Percentiles rank a stretch among this genome's conserved stretches.
phyloP scores from a whole-genome alignment of 1,140 invertebrate genomes.

The Tetramorium simillimum region DNA sequence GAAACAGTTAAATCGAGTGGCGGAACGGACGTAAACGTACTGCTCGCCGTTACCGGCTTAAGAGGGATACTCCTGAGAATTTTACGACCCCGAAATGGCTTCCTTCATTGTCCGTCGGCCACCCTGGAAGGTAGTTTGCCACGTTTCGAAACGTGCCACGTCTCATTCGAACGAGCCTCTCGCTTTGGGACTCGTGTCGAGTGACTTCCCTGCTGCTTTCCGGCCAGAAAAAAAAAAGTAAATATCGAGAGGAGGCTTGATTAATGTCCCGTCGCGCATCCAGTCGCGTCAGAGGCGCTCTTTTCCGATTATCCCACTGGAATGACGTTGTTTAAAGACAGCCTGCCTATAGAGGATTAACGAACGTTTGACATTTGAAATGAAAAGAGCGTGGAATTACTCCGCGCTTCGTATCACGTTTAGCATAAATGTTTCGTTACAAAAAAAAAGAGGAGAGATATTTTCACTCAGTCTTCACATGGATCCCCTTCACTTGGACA shows the following conservation, averaged over 20 bases:
- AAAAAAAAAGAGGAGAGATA: neutral
- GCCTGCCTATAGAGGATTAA: constrained; percentile 3
- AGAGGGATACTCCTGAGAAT: constrained; percentile 15
- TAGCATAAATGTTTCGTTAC: neutral
- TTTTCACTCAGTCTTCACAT: neutral
- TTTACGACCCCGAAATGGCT: constrained; percentile 32
- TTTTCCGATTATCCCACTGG: neutral
- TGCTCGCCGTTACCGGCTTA: neutral
- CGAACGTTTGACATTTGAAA: constrained; percentile 22
- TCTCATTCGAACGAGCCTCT: neutral
- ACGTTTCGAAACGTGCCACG: constrained; percentile 16
- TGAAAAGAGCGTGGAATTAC: constrained; percentile 25
- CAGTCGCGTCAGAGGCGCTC: constrained; percentile 12
- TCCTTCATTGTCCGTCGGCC: neutral
- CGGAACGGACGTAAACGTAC: neutral
- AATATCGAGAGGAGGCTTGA: constrained; percentile 30
- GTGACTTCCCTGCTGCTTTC: constrained; percentile 3
- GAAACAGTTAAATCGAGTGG: constrained; percentile 12
- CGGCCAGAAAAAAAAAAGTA: constrained; percentile 1
- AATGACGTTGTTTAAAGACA: neutral
- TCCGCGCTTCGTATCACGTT: neutral
- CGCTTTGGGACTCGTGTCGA: constrained; percentile 30
- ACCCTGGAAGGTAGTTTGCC: neutral
- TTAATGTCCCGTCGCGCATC: constrained; percentile 33
- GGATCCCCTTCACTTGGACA: neutral